Conservation (phyloP, 2,888 invertebrate genomes). For the Drosophila limbata region DNA sequence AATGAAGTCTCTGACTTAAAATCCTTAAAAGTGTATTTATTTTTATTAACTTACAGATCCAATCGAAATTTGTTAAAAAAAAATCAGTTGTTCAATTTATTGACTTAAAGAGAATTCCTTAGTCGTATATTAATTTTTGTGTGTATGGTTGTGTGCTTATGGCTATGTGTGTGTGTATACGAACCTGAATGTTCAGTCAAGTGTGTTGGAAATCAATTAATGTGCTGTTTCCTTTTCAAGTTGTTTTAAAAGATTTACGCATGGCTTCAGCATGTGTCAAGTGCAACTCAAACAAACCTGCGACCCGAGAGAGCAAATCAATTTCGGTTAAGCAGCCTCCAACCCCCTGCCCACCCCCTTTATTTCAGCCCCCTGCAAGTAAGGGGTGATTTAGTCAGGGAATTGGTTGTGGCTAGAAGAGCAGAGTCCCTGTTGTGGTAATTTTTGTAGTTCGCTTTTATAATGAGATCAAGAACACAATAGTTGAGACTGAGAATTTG, state of each 20-base stretch:
- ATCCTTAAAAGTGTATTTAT: no score
- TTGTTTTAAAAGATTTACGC: constrained; percentile 72
- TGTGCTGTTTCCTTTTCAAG: constrained; percentile 69
- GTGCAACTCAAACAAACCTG: constrained; percentile 72
- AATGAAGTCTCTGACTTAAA: no score
- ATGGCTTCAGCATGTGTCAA: constrained; percentile 76
- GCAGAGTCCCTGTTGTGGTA: constrained; percentile 48
- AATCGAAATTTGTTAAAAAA: no score
- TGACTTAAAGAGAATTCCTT: constrained; percentile 6
- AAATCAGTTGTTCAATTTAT: no score
- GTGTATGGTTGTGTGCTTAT: neutral
- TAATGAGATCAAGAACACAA: constrained; percentile 73
- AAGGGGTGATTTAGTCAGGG: neutral
- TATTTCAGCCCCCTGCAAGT: neutral
- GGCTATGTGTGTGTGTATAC: constrained; percentile 21
- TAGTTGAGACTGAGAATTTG: constrained; percentile 20
- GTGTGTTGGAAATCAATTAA: constrained; percentile 69
- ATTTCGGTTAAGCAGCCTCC: constrained; percentile 46
- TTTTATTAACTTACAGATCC: no score
- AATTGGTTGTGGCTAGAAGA: neutral
- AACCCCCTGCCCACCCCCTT: neutral
- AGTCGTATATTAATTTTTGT: neutral
- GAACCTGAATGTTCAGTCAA: constrained; percentile 63
- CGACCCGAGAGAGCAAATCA: constrained; percentile 60
- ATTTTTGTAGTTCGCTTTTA: constrained; percentile 59